A percentile compares a stretch with the other conserved stretches of the same genome.
These are phyloP conservation scores for Saccopteryx leptura DNA, from an alignment of 2,113 vertebrate genomes.

Conservation along the genomic window DNA sequence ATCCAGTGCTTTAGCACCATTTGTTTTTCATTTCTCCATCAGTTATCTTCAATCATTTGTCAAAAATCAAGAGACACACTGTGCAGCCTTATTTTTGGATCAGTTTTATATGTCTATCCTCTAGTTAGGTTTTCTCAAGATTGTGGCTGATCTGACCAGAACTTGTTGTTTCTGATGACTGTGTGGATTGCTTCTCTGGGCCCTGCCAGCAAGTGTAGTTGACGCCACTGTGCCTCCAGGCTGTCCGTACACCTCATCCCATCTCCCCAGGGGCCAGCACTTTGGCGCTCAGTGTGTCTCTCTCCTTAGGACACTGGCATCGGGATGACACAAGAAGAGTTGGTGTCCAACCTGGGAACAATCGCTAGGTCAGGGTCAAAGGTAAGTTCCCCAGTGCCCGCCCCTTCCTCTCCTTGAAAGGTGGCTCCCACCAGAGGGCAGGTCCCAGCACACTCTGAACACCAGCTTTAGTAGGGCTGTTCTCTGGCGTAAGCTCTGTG, in stretches of 20 bases:
- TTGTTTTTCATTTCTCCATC: not conserved
- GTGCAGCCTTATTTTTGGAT: not conserved
- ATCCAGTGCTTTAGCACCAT: not conserved
- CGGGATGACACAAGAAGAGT: constrained; percentile 96
- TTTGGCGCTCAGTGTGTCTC: not conserved
- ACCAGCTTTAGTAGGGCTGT: not conserved
- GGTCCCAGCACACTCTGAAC: rapidly evolving
- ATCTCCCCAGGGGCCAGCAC: rapidly evolving
- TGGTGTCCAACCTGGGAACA: constrained; percentile 96
- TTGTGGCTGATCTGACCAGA: not conserved
- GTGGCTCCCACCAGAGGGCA: not conserved
- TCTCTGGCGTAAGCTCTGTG: rapidly evolving
- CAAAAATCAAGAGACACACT: not conserved
- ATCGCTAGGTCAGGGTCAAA: constrained; percentile 98
- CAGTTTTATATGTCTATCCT: not conserved
- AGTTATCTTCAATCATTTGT: not conserved
- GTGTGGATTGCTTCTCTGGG: not conserved
- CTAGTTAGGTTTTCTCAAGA: not conserved
- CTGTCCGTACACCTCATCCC: rapidly evolving
- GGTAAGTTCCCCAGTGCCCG: constrained; percentile 84
- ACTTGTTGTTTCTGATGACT: not conserved
- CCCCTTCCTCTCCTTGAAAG: not conserved
- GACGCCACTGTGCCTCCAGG: not conserved
- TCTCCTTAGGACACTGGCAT: constrained; percentile 95
- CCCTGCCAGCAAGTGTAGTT: not conserved